Evolutionary conservation across 2,797 vertebrate species (phyloP), one percentile per base, ranked within the genome.

Genomic region (Chelonia mydas): DNA sequence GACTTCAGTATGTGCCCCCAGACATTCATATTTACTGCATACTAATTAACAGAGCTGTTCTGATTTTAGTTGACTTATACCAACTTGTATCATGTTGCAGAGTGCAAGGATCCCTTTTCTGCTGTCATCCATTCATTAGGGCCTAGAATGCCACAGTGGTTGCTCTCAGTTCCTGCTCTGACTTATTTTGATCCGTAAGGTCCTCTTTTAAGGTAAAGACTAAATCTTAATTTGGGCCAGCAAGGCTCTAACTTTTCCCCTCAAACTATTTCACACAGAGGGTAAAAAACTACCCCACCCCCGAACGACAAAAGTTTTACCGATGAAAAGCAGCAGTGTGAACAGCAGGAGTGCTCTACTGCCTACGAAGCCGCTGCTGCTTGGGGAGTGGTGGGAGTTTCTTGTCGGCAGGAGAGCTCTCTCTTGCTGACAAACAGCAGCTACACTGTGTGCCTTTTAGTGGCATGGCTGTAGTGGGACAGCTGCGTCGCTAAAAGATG

Each of bases 191-290:
- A 78, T n/a, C 33, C 23, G 51, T 49, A 86, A 45, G 37, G 21
- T 16, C 28, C n/a, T 84, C 15, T 41, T 85, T 41, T 76, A 41
- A 57, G 53, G 19, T 72, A 37, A 76, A 86, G 1, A 41, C 76
- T 88, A 90, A n/a, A 76, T 85, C 74, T 94, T 55, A 33, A 16
- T 91, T 89, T 92, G 53, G 90, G 49, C 47, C 23, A 50, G 15
- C 28, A 7, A 68, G 17, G 31, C 23, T 90, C 28, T 68, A 86
- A 87, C 50, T 83, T 94, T 87, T 72, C 51, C 16, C 5, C 92
- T 89, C 45, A 54, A 89, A 72, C 5, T 23, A 25, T 90, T 86
- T 49, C 86, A 57, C 10, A 41, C 5, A 61, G 55, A 54, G 88
- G 27, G 1, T 61, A 54, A 54, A 54, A 54, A 54, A 54, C 7